These are phyloP conservation scores for Melanophora roralis DNA, from an alignment of 2,888 invertebrate genomes.

Conservation along the genomic window DNA sequence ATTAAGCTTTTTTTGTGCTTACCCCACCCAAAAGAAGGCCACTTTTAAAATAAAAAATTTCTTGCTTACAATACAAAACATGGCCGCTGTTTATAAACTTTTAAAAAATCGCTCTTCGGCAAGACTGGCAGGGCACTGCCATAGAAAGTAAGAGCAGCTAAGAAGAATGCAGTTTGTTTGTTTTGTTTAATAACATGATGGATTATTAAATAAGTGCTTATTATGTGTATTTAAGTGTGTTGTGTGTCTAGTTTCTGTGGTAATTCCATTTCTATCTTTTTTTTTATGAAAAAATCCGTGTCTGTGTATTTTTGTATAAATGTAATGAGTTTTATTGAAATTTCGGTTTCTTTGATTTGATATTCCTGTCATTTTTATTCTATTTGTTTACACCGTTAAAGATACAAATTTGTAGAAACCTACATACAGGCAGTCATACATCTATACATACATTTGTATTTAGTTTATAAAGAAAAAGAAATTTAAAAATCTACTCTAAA, in stretches of 20 bases:
- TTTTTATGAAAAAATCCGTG: background rate
- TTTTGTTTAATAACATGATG: constrained; percentile 21
- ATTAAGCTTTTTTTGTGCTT: too few species aligned
- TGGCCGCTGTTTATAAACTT: too few species aligned
- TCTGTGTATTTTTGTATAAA: background rate
- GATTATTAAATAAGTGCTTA: constrained; percentile 21
- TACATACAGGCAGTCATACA: too few species aligned
- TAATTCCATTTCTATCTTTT: background rate
- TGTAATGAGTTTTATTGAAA: constrained; percentile 16
- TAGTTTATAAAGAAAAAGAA: background rate
- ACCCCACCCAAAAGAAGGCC: too few species aligned
- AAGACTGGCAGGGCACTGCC: too few species aligned
- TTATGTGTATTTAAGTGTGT: background rate
- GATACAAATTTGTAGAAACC: constrained; percentile 5
- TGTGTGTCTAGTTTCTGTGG: background rate
- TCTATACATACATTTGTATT: too few species aligned
- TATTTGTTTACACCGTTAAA: constrained; percentile 44
- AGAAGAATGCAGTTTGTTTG: background rate
- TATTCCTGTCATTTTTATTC: constrained; percentile 48
- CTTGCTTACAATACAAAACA: too few species aligned
- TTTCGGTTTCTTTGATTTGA: constrained; percentile 53
- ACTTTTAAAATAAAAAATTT: too few species aligned
- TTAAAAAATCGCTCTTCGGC: too few species aligned
- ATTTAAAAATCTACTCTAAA: constrained; percentile 57
- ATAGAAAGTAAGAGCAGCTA: background rate